These are phyloP conservation scores for Siniperca undulata DNA, from an alignment of 2,797 vertebrate species.

Conservation along the genomic window DNA sequence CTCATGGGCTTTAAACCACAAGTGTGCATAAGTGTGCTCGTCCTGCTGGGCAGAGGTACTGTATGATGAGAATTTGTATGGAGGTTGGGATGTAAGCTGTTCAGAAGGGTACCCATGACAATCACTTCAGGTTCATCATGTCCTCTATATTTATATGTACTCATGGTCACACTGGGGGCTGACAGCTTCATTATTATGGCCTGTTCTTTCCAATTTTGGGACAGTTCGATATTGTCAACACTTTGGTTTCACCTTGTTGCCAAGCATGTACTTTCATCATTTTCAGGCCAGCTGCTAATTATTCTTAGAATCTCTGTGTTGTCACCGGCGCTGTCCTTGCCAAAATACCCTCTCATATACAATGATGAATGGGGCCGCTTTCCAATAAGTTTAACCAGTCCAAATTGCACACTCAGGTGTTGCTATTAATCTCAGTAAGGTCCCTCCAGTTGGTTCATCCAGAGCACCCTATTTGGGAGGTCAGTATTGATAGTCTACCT, in stretches of 20 bases:
- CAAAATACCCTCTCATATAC: constrained; percentile 30
- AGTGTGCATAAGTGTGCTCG: constrained; percentile 28
- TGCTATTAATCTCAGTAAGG: constrained; percentile 45
- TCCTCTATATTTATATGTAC: background rate
- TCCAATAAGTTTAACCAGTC: constrained; percentile 43
- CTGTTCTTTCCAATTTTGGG: background rate
- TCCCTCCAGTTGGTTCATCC: constrained; percentile 34
- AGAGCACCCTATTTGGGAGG: background rate
- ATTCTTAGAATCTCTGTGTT: constrained; percentile 21
- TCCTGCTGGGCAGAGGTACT: constrained; percentile 11
- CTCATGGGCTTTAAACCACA: constrained; percentile 31
- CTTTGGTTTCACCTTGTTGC: constrained; percentile 39
- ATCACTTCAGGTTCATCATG: constrained; percentile 30
- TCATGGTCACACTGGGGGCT: background rate
- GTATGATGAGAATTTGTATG: constrained; percentile 8
- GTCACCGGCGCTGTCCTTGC: constrained; percentile 19
- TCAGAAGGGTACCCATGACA: constrained; percentile 4
- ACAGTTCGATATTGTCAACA: background rate
- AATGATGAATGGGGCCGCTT: constrained; percentile 48
- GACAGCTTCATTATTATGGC: constrained; percentile 11
- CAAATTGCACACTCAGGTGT: constrained; percentile 29
- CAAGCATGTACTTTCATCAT: constrained; percentile 12
- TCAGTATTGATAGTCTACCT: background rate
- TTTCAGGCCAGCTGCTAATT: constrained; percentile 34
- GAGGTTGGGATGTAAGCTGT: constrained; percentile 5